Percentiles rank a stretch among this genome's conserved stretches.
Evolutionary conservation across 2,113 vertebrate species (phyloP).

Genomic region (Himantopus leucocephalus): DNA sequence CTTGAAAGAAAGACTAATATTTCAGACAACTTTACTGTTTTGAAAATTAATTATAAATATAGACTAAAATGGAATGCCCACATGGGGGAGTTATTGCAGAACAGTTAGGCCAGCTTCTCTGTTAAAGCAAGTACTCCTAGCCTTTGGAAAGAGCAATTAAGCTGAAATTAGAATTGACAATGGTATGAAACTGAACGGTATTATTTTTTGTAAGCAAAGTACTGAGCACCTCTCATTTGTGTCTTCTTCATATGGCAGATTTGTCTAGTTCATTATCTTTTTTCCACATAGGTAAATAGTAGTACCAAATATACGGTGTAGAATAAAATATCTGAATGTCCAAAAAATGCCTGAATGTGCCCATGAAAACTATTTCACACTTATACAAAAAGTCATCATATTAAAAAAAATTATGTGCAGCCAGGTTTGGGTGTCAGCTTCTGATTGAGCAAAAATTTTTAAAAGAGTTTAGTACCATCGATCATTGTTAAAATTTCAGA

Average conservation of each 20-base stretch:
- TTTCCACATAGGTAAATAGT: not conserved
- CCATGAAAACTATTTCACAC: not conserved
- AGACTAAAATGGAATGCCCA: not conserved
- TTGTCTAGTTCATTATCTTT: not conserved
- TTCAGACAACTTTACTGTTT: not conserved
- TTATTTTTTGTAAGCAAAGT: not conserved
- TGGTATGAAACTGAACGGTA: not conserved
- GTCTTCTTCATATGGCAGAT: not conserved
- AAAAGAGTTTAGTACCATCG: not conserved
- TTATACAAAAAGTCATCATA: not conserved
- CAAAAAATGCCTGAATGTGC: not conserved
- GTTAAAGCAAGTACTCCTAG: not conserved
- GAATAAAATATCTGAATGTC: not conserved
- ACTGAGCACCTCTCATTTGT: not conserved
- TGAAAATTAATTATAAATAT: not conserved
- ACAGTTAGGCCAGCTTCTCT: not conserved
- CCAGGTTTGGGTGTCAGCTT: not conserved
- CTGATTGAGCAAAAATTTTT: constrained; percentile 22
- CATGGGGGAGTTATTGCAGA: constrained; percentile 40
- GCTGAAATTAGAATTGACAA: not conserved
- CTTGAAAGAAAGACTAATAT: not conserved
- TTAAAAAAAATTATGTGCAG: not conserved
- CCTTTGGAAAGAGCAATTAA: not conserved
- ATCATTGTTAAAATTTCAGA: constrained; percentile 28
- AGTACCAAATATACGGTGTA: not conserved